phyloP scores from a whole-genome alignment of 2,113 vertebrate species.

The Ellobius talpinus region DNA sequence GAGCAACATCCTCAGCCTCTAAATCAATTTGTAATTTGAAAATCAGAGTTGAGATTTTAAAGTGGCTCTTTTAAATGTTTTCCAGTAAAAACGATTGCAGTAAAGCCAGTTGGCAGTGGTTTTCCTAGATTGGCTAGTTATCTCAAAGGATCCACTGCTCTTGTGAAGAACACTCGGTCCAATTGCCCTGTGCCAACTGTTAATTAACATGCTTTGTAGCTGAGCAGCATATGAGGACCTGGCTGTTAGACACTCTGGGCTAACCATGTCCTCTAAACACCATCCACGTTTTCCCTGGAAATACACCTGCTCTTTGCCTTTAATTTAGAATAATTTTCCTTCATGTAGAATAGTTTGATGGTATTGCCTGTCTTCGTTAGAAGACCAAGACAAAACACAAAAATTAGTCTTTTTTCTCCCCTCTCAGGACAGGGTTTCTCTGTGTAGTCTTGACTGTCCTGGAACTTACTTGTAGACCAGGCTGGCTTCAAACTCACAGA shows the following conservation, averaged over 20 bases:
- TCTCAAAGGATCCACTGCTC: neutral
- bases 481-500: neutral
- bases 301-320: neutral
- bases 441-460: neutral
- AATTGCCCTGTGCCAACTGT: neutral
- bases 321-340: neutral
- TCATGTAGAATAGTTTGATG: neutral
- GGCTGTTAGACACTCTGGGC: neutral
- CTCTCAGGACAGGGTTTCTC: neutral
- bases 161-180: neutral
- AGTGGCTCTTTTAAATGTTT: neutral
- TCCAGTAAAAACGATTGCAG: conserved; percentile 12
- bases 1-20: neutral
- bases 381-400: conserved; percentile 27
- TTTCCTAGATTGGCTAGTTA: conserved; percentile 38
- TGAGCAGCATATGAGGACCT: neutral
- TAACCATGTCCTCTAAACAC: neutral
- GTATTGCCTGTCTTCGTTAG: neutral
- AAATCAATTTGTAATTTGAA: conserved; percentile 27
- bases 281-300: neutral
- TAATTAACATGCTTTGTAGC: conserved; percentile 31
- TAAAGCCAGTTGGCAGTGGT: neutral
- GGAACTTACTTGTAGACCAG: neutral
- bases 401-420: neutral
- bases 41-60: conserved; percentile 59